These are phyloP conservation scores for Phaenicophaeus curvirostris DNA, from an alignment of 2,797 vertebrate species.

Conservation along the genomic window DNA sequence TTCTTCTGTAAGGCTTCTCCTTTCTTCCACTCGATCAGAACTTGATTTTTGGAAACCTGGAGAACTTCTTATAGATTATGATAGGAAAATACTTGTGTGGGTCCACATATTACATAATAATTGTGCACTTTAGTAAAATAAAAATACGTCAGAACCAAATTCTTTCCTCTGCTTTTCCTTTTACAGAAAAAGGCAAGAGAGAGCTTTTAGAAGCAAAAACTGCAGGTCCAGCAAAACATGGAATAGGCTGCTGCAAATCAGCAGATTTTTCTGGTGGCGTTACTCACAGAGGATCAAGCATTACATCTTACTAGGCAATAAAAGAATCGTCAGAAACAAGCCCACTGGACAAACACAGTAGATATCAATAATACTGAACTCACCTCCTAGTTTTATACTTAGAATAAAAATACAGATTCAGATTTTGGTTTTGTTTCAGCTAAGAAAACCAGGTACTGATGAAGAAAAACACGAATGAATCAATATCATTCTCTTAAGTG, in stretches of 20 bases:
- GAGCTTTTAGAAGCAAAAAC: not conserved
- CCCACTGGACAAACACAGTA: not conserved
- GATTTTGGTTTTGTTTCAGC: not conserved
- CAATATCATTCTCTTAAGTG: not conserved
- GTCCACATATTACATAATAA: not conserved
- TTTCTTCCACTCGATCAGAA: not conserved
- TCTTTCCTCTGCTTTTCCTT: not conserved
- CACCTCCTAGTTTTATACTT: not conserved
- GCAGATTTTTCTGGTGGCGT: not conserved
- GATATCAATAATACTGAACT: not conserved
- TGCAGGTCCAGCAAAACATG: not conserved
- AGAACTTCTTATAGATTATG: not conserved
- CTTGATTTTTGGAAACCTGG: not conserved
- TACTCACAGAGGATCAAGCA: rapidly evolving
- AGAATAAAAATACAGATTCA: not conserved
- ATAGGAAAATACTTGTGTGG: not conserved
- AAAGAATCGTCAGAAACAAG: not conserved
- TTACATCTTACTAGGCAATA: not conserved
- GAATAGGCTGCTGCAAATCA: not conserved
- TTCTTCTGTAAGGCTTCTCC: not conserved
- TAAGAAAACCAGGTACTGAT: not conserved
- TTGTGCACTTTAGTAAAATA: not conserved
- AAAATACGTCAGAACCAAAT: not conserved
- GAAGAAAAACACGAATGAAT: not conserved
- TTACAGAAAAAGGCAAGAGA: not conserved